Percentiles rank a stretch among this genome's conserved stretches.
Evolutionary conservation across 2,888 invertebrate species (phyloP).

Genomic region (Erebia aethiops): DNA sequence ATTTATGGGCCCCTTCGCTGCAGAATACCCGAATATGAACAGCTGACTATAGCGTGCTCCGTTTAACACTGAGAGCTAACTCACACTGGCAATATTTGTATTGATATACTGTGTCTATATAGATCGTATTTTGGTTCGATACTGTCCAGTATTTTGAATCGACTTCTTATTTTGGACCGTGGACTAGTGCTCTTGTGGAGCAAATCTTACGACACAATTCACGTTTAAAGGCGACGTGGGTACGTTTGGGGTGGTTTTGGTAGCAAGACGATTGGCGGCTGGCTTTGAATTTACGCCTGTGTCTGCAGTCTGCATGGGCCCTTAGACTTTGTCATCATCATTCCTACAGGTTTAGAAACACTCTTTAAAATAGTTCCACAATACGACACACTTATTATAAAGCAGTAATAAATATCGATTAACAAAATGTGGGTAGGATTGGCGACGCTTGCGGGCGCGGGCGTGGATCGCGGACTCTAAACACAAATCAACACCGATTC

Average conservation of each 20-base stretch:
- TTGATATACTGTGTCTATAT: background rate
- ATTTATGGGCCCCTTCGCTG: no score
- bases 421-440: slow-evolving; percentile 30
- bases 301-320: no score
- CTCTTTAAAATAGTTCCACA: background rate
- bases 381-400: slow-evolving; percentile 10
- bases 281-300: no score
- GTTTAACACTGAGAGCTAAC: slow-evolving; percentile 63
- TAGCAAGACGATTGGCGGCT: no score
- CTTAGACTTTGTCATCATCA: no score
- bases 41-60: slow-evolving; percentile 59
- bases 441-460: slow-evolving; percentile 43
- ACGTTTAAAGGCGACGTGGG: no score
- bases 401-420: slow-evolving; percentile 32
- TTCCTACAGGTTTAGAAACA: background rate
- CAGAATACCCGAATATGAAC: no score
- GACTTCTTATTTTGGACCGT: no score
- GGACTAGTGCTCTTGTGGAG: no score
- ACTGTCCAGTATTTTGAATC: no score
- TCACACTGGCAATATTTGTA: background rate
- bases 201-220: no score
- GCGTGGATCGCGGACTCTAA: slow-evolving; percentile 73
- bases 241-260: no score
- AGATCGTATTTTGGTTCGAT: background rate
- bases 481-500: slow-evolving; percentile 85